A percentile compares a stretch with the other conserved stretches of the same genome.
Conservation (phyloP, 2,113 vertebrate genomes). For the Engraulis encrasicolus region DNA sequence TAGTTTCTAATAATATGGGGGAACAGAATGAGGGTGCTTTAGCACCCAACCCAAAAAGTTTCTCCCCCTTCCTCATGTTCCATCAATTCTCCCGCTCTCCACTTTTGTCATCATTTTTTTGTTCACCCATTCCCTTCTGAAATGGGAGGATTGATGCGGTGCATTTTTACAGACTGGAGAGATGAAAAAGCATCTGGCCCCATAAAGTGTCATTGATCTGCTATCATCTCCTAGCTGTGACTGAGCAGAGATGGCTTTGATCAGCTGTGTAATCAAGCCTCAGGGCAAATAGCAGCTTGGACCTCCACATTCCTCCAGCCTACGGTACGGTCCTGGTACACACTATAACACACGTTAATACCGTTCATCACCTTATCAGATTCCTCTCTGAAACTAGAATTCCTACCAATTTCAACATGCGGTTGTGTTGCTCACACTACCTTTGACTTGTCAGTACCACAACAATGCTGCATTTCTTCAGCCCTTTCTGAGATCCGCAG, state of each 20-base stretch:
- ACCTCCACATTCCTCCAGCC: neutral
- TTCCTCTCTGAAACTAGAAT: too few species aligned
- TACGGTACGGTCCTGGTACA: too few species aligned
- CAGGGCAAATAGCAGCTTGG: neutral
- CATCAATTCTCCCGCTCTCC: neutral
- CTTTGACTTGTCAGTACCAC: too few species aligned
- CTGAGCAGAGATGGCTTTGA: conserved; percentile 41
- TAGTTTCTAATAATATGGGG: conserved; percentile 34
- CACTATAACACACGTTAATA: neutral
- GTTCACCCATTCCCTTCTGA: neutral
- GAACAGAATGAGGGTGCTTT: neutral
- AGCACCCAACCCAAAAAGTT: conserved; percentile 6
- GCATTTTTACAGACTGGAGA: neutral
- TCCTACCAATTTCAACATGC: too few species aligned
- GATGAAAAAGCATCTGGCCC: neutral
- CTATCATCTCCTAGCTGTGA: too few species aligned
- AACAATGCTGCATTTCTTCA: too few species aligned
- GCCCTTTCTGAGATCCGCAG: too few species aligned
- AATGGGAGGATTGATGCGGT: neutral
- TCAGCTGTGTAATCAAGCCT: conserved; percentile 26
- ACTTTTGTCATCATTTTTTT: neutral
- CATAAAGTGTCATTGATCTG: conserved; percentile 49
- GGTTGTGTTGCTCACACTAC: too few species aligned
- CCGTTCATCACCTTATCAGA: too few species aligned
- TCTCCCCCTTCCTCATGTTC: too few species aligned